A percentile compares a stretch with the other conserved stretches of the same genome.
Evolutionary conservation across 2,888 invertebrate species (phyloP).

Genomic region (Apoda limacodes): DNA sequence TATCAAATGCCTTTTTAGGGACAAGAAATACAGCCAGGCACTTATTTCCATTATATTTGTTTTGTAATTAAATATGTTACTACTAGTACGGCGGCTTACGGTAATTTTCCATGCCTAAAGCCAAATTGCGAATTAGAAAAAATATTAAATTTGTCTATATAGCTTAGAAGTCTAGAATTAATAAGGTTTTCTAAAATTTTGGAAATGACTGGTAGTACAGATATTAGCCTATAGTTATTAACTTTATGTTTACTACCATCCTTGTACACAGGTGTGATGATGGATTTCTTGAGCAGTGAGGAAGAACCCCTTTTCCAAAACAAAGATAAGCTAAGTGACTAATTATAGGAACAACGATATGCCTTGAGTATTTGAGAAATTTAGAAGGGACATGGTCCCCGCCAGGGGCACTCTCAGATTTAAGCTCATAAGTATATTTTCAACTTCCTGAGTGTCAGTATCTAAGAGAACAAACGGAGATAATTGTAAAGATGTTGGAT

Average conservation of each 20-base stretch:
- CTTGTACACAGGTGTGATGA: conserved; percentile 2
- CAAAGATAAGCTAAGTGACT: neutral
- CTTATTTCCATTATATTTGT: conserved; percentile 6
- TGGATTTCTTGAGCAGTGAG: neutral
- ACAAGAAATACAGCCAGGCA: conserved; percentile 7
- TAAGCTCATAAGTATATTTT: too few species aligned
- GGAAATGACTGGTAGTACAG: conserved; percentile 1
- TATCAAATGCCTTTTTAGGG: conserved; percentile 5
- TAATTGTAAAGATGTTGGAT: too few species aligned
- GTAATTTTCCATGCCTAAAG: conserved; percentile 7
- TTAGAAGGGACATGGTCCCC: too few species aligned
- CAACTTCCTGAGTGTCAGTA: too few species aligned
- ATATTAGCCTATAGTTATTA: conserved; percentile 1
- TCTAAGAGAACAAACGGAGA: too few species aligned
- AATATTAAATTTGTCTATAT: conserved; percentile 2
- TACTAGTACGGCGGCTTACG: conserved; percentile 1
- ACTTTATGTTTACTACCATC: neutral
- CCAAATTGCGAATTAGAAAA: conserved; percentile 9
- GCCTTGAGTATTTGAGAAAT: too few species aligned
- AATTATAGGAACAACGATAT: neutral
- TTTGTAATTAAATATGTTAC: conserved; percentile 3
- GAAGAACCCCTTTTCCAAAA: neutral
- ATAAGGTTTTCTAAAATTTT: conserved; percentile 8
- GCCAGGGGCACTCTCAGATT: too few species aligned
- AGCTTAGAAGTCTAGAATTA: conserved; percentile 5